Conservation (phyloP, 2,113 vertebrate genomes). For the Oncorhynchus clarkii region DNA sequence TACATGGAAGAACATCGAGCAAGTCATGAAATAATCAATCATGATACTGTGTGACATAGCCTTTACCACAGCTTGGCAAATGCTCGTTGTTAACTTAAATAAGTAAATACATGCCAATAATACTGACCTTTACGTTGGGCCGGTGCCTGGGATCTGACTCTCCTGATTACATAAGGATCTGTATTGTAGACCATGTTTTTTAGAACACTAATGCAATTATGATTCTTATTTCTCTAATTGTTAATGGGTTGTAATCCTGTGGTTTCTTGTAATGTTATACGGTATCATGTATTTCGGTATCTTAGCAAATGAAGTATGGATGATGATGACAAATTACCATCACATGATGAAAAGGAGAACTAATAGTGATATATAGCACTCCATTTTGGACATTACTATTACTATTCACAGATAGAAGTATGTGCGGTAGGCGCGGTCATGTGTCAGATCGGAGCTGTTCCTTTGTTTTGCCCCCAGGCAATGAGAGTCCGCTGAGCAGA, state of each 20-base stretch:
- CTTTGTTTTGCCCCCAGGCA: constrained; percentile 70
- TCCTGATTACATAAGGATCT: background rate
- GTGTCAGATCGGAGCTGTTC: constrained; percentile 9
- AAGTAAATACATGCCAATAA: constrained; percentile 6
- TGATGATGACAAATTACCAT: too few relatives aligned
- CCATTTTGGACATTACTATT: too few relatives aligned
- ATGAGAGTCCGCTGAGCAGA: constrained; percentile 78
- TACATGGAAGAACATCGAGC: constrained; percentile 16
- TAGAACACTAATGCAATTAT: too few relatives aligned
- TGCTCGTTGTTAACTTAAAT: background rate
- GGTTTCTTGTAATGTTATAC: too few relatives aligned
- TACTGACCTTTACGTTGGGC: background rate
- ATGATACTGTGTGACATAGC: constrained; percentile 20
- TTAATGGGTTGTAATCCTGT: too few relatives aligned
- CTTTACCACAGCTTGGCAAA: background rate
- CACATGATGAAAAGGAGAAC: too few relatives aligned
- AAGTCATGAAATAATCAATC: constrained; percentile 48
- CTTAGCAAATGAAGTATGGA: too few relatives aligned
- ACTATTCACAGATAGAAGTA: background rate
- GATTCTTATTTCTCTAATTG: too few relatives aligned
- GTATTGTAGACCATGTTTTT: background rate
- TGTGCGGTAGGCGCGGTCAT: background rate
- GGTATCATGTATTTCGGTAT: too few relatives aligned
- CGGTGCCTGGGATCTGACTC: background rate
- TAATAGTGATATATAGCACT: too few relatives aligned